Base-by-base conservation (phyloP, 1,140 invertebrate species). In the Goniozus legneri region DNA sequence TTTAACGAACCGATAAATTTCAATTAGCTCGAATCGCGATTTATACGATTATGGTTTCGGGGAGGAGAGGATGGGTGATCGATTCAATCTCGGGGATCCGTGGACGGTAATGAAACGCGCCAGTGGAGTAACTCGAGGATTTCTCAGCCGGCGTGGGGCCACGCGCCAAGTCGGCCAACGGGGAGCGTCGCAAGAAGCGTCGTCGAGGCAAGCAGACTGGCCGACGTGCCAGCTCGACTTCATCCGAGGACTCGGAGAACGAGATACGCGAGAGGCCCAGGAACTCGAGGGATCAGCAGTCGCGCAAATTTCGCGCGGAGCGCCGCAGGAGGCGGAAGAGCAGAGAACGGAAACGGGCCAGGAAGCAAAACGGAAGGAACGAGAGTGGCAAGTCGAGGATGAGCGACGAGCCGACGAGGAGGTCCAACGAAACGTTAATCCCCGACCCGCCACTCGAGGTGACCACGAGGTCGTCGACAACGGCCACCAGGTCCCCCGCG, bases 301-400 rank as follows among this genome's bases (percentile, higher is more conserved):
- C 50, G 19, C 57, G 58, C 15, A 60, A 62, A 22, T 58, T 53
- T 16, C 54, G 59, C 2, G 55, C 58, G 13, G 58, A 69, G 24
- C 55, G 61, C n/a, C 54, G 61, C 0, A 58, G 55, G 21, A 55
- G 64, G 13, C 51, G 57, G 8, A 59, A 60, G 40, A 60, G 59
- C 19, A 38, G 51, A 2, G 47, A 67, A 13, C 57, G 58, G 42
- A 64, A 61, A 7, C 52, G 59, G 2, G 34, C 41, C 2, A 31
- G 39, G 32, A 57, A 55, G 0, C 47, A 54, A 0, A 54, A 50
- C 13, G 47, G 60, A 24, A 64, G 47, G 27, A 50, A 49, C 15
- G 24, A 20, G 13, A 33, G 24, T 10, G 33, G 41, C 2, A 59
- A 58, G 35, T 52, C 40, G 16, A 56, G 50, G 20, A 45, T 40